Base-by-base conservation (phyloP, 1,140 invertebrate species). In the Dysdera silvatica region DNA sequence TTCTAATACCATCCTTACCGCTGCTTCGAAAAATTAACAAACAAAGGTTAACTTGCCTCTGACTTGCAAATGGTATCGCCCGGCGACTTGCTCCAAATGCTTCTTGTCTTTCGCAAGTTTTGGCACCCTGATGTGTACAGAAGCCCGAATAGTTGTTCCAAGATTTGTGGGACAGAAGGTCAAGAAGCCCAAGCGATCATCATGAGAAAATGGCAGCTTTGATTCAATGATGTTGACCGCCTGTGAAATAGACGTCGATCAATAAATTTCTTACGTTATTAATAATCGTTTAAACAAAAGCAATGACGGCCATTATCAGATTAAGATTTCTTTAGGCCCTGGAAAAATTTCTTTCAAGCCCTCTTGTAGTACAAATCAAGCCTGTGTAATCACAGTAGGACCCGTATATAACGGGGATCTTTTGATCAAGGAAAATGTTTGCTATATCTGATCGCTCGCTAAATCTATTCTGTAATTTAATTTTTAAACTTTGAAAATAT, bases 141-240 rank as follows among this genome's bases (percentile, higher is more conserved):
- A 95, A 23, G 95, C 95, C 70, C 95, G 88, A 57, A 98, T 88
- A 43, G 94, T 96, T 59, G 95, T 98, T 40, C 95, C 94, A 78
- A 98, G 78, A 79, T 98, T 97, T 74, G 91, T 93, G 47, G 94
- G 94, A 82, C 95, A 98, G 87, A 97, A 97, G 66, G 93, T 98
- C 65, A 98, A 82, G 84, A 93, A 98, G 55, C 95, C 95, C 57
- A 96, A 85, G 69, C 91, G 84, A 70, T 95, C 88, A 71, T 93
- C 82, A 76, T 91, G 88, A 40, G 88, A 91, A 84, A 95, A 95
- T 12, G 88, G 88, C 68, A 93, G 76, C 73, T 88, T 83, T 78
- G 91, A 88, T 78, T 95, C 90, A 71, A 96, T 93, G 67, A 92
- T 87, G 70, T 93, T 93, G 65, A 95, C 89, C 66, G 89, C 91